Percentiles rank a stretch among this genome's conserved stretches.
Evolutionary conservation across 2,113 vertebrate genomes (phyloP).

Genomic region (Alligator sinensis): DNA sequence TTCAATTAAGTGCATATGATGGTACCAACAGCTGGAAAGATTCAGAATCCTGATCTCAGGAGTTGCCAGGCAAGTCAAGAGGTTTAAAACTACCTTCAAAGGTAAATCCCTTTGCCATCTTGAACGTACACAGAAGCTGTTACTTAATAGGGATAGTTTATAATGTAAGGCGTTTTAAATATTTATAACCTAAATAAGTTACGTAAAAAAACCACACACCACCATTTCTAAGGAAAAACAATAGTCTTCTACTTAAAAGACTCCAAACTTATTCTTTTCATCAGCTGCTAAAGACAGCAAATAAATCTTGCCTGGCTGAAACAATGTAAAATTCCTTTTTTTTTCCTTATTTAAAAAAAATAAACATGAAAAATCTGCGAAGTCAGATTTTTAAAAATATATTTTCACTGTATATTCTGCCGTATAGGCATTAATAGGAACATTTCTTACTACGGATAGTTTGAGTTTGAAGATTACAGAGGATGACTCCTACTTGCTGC

Average conservation of each 20-base stretch:
- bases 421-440: not conserved
- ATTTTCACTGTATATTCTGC: not conserved
- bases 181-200: not conserved
- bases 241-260: not conserved
- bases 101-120: not conserved
- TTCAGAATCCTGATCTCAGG: not conserved
- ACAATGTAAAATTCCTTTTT: not conserved
- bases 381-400: not conserved
- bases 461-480: not conserved
- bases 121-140: not conserved
- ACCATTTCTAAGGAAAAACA: not conserved
- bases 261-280: not conserved
- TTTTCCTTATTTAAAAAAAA: not conserved
- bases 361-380: fast-evolving
- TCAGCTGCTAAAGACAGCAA: not conserved
- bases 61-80: not conserved
- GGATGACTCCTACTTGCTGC: not conserved
- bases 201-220: not conserved
- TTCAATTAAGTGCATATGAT: fast-evolving
- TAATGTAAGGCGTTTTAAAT: not conserved
- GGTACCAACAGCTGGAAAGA: fast-evolving
- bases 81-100: not conserved
- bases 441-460: not conserved
- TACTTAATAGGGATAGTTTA: not conserved
- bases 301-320: not conserved